Evolutionary conservation across 2,797 vertebrate genomes (phyloP).

Genomic region (Leptoclinus maculatus): DNA sequence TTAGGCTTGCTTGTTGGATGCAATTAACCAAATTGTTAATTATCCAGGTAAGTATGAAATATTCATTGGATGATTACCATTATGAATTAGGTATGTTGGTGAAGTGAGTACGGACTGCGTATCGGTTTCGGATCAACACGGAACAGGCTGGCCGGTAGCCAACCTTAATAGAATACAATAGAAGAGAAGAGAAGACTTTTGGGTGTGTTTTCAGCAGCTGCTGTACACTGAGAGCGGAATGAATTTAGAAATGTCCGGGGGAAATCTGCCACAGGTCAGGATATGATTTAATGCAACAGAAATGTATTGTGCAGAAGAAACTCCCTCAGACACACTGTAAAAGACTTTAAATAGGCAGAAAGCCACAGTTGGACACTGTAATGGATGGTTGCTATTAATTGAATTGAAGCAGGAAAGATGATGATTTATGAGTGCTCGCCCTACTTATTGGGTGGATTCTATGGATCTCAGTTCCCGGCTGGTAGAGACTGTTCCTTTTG

Average conservation of each 20-base stretch:
- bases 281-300: slow-evolving; percentile 57
- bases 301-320: slow-evolving; percentile 55
- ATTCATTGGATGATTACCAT: slow-evolving; percentile 39
- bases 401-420: slow-evolving; percentile 24
- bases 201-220: slow-evolving; percentile 43
- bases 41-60: slow-evolving; percentile 48
- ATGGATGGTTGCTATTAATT: slow-evolving; percentile 33
- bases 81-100: slow-evolving; percentile 21
- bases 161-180: neutral
- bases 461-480: slow-evolving; percentile 23
- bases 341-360: slow-evolving; percentile 24
- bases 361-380: slow-evolving; percentile 6
- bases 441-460: slow-evolving; percentile 13
- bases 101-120: neutral
- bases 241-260: slow-evolving; percentile 31
- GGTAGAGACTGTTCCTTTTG: slow-evolving; percentile 15
- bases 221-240: slow-evolving; percentile 26
- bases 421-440: neutral
- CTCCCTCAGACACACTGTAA: slow-evolving; percentile 20
- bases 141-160: neutral
- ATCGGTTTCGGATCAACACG: slow-evolving; percentile 22
- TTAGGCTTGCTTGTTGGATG: slow-evolving; percentile 29
- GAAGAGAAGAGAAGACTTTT: slow-evolving; percentile 1
- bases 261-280: slow-evolving; percentile 55
- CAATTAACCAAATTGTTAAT: slow-evolving; percentile 62